These are phyloP conservation scores for Odiellus spinosus DNA, from an alignment of 2,888 invertebrate genomes.

Conservation along the genomic window DNA sequence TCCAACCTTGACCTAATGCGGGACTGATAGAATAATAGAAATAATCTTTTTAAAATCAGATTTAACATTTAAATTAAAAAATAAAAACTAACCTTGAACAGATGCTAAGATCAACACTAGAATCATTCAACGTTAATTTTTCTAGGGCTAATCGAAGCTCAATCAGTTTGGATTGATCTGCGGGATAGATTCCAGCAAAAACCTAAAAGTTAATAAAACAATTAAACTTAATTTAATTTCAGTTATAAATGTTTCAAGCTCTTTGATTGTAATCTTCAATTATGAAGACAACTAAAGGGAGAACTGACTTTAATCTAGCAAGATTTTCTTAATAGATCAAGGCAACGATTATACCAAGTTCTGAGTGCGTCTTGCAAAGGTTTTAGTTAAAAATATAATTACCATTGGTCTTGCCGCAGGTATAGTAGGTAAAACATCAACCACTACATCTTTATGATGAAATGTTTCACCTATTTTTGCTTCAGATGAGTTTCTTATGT, in stretches of 20 bases:
- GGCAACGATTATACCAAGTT: neutral
- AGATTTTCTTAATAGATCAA: neutral
- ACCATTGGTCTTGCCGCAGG: constrained; percentile 51
- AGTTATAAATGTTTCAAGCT: neutral
- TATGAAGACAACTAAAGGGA: neutral
- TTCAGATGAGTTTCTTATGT: constrained; percentile 56
- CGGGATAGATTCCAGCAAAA: constrained; percentile 76
- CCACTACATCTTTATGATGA: constrained; percentile 36
- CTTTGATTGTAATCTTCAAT: neutral
- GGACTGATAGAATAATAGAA: constrained; percentile 25
- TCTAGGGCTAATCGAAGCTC: constrained; percentile 64
- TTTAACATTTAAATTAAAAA: constrained; percentile 2
- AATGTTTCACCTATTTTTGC: constrained; percentile 63
- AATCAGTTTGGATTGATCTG: constrained; percentile 68
- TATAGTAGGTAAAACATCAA: constrained; percentile 47
- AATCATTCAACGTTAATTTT: constrained; percentile 82
- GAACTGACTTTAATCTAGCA: neutral
- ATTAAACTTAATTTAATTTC: too few species aligned
- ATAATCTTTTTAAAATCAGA: too few species aligned
- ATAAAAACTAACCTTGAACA: constrained; percentile 53
- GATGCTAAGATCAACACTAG: constrained; percentile 61
- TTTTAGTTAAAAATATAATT: constrained; percentile 5
- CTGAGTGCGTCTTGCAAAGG: too few species aligned
- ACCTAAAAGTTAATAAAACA: constrained; percentile 26
- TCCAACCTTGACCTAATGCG: constrained; percentile 37